Evolutionary conservation across 2,113 vertebrate species (phyloP).

Genomic region (Dicentrarchus labrax): DNA sequence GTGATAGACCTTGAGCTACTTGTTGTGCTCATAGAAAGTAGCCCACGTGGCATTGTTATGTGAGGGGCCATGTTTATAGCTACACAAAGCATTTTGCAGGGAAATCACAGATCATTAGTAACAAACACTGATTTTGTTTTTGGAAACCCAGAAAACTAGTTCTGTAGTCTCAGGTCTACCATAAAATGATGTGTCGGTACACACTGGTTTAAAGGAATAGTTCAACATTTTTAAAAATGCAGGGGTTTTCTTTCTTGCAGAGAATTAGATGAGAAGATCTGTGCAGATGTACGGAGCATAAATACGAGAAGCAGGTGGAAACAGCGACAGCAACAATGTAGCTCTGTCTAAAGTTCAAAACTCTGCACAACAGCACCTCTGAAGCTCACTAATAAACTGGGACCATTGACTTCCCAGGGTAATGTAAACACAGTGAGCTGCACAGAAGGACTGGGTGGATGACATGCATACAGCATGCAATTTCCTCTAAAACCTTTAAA

Average conservation of each 20-base stretch:
- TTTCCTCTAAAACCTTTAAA: background rate
- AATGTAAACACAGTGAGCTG: background rate
- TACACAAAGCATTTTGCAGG: background rate
- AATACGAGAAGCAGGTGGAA: background rate
- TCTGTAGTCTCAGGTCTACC: background rate
- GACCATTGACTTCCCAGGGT: background rate
- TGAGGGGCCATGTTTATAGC: background rate
- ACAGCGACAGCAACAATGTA: too few relatives aligned
- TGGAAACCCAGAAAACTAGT: background rate
- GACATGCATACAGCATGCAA: background rate
- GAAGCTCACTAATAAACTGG: background rate
- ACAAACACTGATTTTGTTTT: background rate
- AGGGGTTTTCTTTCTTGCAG: background rate
- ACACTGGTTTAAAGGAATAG: background rate
- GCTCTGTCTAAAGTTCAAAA: background rate
- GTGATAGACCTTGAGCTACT: background rate
- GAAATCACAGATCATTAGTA: background rate
- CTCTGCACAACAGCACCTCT: background rate
- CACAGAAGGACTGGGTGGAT: background rate
- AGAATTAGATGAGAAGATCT: background rate
- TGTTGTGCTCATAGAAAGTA: constrained; percentile 1
- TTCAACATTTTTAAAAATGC: background rate
- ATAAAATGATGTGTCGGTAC: background rate
- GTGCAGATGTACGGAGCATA: background rate
- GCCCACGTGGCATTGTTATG: background rate